phyloP scores from a whole-genome alignment of 2,113 vertebrate genomes.

The Meles meles region DNA sequence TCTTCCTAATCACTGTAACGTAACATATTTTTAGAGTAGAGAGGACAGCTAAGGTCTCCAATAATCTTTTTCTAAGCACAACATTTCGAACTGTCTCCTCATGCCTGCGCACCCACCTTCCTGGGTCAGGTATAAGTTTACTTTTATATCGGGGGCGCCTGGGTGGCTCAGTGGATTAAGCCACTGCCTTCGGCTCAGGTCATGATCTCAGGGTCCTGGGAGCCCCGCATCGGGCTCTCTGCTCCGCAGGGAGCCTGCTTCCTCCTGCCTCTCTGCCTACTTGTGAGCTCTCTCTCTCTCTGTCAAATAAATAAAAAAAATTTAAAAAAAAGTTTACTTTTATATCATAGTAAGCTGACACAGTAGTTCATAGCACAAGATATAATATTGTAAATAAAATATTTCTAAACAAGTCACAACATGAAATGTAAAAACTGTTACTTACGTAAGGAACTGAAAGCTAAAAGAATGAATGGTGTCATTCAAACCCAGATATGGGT shows the following conservation, averaged over 20 bases:
- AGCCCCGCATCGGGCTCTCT: no score
- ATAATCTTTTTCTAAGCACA: background rate
- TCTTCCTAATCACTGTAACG: background rate
- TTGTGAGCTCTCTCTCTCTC: no score
- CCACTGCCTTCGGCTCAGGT: no score
- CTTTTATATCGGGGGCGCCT: no score
- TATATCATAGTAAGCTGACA: background rate
- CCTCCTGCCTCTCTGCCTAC: no score
- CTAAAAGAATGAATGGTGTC: background rate
- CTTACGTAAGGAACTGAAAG: background rate
- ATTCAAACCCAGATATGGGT: background rate
- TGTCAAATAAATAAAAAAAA: no score
- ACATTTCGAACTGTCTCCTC: background rate
- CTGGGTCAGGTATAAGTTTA: background rate
- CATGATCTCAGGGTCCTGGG: no score
- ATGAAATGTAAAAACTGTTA: background rate
- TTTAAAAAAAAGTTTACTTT: no score
- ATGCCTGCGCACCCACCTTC: background rate
- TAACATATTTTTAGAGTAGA: background rate
- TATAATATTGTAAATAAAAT: background rate
- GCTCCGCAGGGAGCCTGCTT: no score
- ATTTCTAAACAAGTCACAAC: background rate
- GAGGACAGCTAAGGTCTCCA: background rate
- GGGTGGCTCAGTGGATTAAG: no score
- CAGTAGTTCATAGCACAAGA: background rate